Percentiles rank a stretch among this genome's conserved stretches.
These are phyloP conservation scores for Erinaceus europaeus DNA, from an alignment of 2,113 vertebrate species.

Conservation along the genomic window DNA sequence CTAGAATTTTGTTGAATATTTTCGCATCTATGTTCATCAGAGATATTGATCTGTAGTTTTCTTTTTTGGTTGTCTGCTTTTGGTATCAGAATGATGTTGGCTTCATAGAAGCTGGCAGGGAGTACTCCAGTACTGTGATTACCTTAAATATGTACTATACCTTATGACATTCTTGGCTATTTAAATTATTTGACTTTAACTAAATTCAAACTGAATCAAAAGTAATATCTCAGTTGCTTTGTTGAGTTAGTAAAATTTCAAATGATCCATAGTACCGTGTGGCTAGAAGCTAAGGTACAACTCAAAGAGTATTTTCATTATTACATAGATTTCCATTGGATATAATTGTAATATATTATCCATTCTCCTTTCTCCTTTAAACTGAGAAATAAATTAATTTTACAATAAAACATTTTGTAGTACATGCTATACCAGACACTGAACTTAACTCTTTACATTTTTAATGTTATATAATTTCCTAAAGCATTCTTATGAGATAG, in stretches of 20 bases:
- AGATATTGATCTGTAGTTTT: too few relatives aligned
- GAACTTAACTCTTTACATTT: neutral
- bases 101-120: too few relatives aligned
- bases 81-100: too few relatives aligned
- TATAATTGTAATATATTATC: neutral
- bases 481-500: neutral
- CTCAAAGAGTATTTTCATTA: neutral
- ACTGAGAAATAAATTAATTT: neutral
- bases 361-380: neutral
- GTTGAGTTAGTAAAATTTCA: neutral
- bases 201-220: neutral
- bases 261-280: neutral
- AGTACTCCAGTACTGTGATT: too few relatives aligned
- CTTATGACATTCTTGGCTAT: neutral
- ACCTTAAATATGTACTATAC: too few relatives aligned
- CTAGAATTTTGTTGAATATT: too few relatives aligned
- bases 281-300: neutral
- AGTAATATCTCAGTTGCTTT: constrained; percentile 10
- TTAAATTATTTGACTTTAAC: neutral
- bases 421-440: neutral
- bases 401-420: neutral
- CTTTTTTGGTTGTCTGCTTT: too few relatives aligned
- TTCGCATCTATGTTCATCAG: too few relatives aligned
- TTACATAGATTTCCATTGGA: neutral
- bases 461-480: neutral